phyloP scores from a whole-genome alignment of 2,797 vertebrate genomes.

The Pantherophis vulpinus region DNA sequence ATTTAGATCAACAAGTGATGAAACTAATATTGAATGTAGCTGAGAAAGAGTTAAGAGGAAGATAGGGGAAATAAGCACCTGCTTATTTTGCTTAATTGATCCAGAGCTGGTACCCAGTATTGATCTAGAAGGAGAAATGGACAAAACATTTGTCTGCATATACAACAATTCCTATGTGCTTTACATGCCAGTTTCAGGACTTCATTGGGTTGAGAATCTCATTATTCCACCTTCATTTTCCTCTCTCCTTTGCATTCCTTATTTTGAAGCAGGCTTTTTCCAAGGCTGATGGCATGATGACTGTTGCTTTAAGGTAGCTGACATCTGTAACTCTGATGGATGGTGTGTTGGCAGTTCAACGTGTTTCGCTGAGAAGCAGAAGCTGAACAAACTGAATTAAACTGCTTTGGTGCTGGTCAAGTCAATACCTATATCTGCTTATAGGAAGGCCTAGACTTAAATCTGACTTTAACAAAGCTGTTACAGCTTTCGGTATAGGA shows the following conservation, averaged over 20 bases:
- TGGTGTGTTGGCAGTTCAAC: fast-evolving
- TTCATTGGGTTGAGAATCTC: background rate
- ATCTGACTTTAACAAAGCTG: background rate
- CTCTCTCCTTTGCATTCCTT: background rate
- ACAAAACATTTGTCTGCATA: background rate
- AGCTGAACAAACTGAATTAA: slow-evolving; percentile 24
- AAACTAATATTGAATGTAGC: background rate
- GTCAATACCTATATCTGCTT: background rate
- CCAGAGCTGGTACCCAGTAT: background rate
- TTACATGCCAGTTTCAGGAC: background rate
- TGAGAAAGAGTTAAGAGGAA: background rate
- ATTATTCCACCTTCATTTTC: background rate
- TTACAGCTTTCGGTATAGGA: background rate
- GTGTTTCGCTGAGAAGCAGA: slow-evolving; percentile 12
- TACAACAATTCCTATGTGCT: background rate
- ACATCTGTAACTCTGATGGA: slow-evolving; percentile 24
- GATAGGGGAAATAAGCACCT: background rate
- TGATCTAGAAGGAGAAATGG: background rate
- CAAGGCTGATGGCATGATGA: background rate
- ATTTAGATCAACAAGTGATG: too few relatives aligned
- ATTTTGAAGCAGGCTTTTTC: slow-evolving; percentile 28
- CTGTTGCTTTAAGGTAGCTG: slow-evolving; percentile 1
- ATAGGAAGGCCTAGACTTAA: slow-evolving; percentile 7
- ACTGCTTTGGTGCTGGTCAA: slow-evolving; percentile 1
- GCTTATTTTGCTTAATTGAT: background rate